phyloP scores from a whole-genome alignment of 2,888 invertebrate genomes.

The Pachymerium ferrugineum region DNA sequence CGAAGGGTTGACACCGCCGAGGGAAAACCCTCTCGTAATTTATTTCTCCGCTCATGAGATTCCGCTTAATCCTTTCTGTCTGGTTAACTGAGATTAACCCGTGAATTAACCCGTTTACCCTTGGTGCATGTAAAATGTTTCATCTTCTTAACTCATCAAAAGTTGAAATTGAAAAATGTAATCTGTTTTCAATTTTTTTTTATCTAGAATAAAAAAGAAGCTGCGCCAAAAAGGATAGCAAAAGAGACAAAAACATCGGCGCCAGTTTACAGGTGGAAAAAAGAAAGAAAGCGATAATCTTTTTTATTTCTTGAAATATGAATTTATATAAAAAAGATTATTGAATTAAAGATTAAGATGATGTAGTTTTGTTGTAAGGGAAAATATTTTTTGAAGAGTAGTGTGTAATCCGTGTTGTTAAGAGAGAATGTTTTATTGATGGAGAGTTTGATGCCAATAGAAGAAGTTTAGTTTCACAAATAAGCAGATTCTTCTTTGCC shows the following conservation, averaged over 20 bases:
- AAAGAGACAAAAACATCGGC: conserved; percentile 61
- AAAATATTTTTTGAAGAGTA: not conserved
- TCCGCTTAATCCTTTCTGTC: not conserved
- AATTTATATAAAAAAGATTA: not conserved
- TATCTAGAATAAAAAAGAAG: conserved; percentile 53
- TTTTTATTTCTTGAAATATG: not conserved
- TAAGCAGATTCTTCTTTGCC: not conserved
- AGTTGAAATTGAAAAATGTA: not conserved
- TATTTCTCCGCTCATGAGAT: not conserved
- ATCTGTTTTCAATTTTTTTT: not conserved
- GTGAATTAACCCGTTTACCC: not conserved
- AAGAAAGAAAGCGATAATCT: conserved; percentile 68
- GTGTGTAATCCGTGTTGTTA: not conserved
- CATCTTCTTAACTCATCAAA: not conserved
- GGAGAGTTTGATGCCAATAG: not conserved
- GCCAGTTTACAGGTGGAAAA: conserved; percentile 73
- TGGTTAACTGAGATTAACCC: not conserved
- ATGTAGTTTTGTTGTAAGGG: not conserved
- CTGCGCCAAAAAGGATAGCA: conserved; percentile 57
- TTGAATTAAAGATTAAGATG: not conserved
- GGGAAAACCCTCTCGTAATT: not conserved
- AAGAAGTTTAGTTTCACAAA: not conserved
- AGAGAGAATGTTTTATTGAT: no score
- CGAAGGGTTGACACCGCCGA: not conserved
- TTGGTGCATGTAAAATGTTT: not conserved